Evolutionary conservation across 1,140 invertebrate genomes (phyloP).

Genomic region (Achatina immaculata): DNA sequence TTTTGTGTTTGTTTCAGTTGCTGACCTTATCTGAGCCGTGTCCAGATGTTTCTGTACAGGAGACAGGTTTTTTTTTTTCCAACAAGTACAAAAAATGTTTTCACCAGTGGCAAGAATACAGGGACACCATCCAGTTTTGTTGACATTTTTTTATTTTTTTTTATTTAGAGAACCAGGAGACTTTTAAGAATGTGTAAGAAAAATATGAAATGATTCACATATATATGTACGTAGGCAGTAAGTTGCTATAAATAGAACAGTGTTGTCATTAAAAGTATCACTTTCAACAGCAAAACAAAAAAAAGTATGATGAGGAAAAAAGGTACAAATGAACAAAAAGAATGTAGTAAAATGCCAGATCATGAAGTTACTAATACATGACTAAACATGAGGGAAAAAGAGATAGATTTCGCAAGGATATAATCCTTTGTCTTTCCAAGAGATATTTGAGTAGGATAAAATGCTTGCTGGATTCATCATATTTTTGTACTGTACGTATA

Average conservation of each 20-base stretch:
- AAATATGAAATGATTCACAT: background rate
- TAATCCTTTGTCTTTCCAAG: no score
- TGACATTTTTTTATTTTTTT: background rate
- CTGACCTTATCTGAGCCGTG: conserved; percentile 41
- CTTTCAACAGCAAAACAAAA: no score
- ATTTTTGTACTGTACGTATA: background rate
- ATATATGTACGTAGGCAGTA: no score
- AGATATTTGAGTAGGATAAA: no score
- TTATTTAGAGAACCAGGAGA: background rate
- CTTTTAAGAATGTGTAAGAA: background rate
- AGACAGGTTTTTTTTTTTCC: conserved; percentile 5
- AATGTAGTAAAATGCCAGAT: no score
- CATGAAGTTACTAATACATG: no score
- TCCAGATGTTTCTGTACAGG: background rate
- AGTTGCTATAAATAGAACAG: no score
- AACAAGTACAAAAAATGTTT: background rate
- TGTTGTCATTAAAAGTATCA: no score
- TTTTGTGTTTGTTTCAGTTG: conserved; percentile 42
- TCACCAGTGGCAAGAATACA: background rate
- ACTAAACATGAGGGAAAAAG: no score
- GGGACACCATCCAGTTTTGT: background rate
- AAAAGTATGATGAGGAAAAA: no score
- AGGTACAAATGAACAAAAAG: no score
- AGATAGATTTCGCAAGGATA: no score
- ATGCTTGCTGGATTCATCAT: background rate